A percentile compares a stretch with the other conserved stretches of the same genome.
Conservation (phyloP, 2,797 vertebrate genomes). For the Orientallactaga sibirica region DNA sequence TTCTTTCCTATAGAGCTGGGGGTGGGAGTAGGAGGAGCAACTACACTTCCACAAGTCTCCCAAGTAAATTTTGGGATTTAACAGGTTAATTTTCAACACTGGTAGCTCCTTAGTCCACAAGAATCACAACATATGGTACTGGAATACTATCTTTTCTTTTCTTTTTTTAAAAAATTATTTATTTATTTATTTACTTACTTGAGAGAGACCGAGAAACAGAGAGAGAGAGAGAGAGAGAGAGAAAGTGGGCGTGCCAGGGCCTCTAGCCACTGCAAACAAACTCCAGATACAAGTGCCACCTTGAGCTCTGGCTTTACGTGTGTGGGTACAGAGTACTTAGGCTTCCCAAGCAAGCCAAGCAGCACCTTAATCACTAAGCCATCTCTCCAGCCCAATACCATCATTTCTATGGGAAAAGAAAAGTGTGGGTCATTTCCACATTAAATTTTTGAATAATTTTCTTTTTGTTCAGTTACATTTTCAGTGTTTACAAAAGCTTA, state of each 20-base stretch:
- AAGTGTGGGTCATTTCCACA: background rate
- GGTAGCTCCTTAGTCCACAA: background rate
- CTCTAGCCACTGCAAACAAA: too few relatives aligned
- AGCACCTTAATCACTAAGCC: too few relatives aligned
- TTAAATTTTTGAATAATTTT: constrained; percentile 29
- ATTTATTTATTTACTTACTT: too few relatives aligned
- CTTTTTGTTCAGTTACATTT: constrained; percentile 44
- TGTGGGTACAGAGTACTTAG: too few relatives aligned
- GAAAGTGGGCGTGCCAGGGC: too few relatives aligned
- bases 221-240: too few relatives aligned
- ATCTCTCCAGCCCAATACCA: background rate
- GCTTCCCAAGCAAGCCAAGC: too few relatives aligned
- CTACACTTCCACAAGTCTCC: background rate
- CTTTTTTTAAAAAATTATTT: too few relatives aligned
- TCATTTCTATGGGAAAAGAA: background rate
- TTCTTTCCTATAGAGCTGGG: constrained; percentile 2
- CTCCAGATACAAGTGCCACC: too few relatives aligned
- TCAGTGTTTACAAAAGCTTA: constrained; percentile 10
- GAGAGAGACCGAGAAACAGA: too few relatives aligned
- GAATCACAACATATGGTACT: background rate
- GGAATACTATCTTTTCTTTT: background rate
- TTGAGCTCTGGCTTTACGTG: too few relatives aligned
- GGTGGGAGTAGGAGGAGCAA: background rate
- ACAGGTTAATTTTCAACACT: background rate
- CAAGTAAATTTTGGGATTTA: constrained; percentile 13